Evolutionary conservation across 2,797 vertebrate species (phyloP), one percentile per base, ranked within the genome.

Genomic region (Emydoidea blandingii): DNA sequence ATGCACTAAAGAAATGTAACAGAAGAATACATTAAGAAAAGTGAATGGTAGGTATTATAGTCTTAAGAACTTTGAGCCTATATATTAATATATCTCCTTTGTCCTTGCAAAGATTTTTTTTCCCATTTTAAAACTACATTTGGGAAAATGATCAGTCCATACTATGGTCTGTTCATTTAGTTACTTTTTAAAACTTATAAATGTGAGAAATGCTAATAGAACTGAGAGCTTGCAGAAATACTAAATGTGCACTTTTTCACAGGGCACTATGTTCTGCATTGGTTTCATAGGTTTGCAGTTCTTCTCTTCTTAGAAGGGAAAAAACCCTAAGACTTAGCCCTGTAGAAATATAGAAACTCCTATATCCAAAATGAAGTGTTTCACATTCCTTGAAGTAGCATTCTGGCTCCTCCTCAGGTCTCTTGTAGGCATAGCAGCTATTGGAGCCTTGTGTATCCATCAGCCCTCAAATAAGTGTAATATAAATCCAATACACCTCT

Each of bases 1-100:
- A 85, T 95, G 84, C 83, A 96, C 88, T 87, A 94, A 91, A 97
- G 94, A 97, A 94, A 93, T 41, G 34, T 83, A 96, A 86, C 96
- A 95, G 93, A 95, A 94, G 97, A 97, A 93, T 79, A 79, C 18
- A 21, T 91, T 95, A 95, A 91, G 85, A 97, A 90, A 98, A 97
- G 92, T 49, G 11, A 50, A 92, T 95, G 92, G 94, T 97, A 97
- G 83, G 84, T 98, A 91, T 85, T 94, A 85, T 93, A 92, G 44
- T 97, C 92, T 95, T 91, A 97, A 88, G 83, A 96, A 3, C 79
- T 79, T 88, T 93, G 94, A 96, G 18, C 72, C 4, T 1, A 0
- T 41, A 85, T 50, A 50, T 29, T 59, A 62, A 29, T 41, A 44
- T 74, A 72, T 93, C 84, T 91, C 87, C 93, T 93, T 90, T 96